Conservation (phyloP, 2,888 invertebrate genomes). For the Macrosoma leucophasiata region DNA sequence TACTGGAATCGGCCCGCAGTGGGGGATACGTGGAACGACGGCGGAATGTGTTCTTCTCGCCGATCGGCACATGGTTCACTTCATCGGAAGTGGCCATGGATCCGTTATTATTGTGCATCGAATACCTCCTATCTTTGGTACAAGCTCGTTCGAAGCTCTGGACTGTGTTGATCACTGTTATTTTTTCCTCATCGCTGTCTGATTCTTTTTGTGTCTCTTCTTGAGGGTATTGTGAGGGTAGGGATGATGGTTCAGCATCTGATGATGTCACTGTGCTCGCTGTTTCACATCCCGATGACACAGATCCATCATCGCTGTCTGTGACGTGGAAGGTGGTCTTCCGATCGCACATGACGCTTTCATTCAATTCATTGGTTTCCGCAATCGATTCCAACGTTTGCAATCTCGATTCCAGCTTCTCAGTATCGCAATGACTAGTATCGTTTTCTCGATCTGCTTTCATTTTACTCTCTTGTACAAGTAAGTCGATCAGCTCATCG, state of each 20-base stretch:
- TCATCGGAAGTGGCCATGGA: conserved; percentile 37
- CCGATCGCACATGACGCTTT: conserved; percentile 34
- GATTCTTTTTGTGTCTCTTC: conserved; percentile 53
- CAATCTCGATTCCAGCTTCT: conserved; percentile 36
- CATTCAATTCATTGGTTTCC: conserved; percentile 51
- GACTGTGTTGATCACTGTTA: conserved; percentile 34
- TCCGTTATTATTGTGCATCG: conserved; percentile 32
- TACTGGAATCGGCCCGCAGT: conserved; percentile 40
- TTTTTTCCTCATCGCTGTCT: conserved; percentile 55
- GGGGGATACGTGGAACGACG: conserved; percentile 68
- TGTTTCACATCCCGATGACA: conserved; percentile 88
- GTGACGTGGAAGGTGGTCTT: conserved; percentile 71
- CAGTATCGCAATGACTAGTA: conserved; percentile 48
- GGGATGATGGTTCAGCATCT: conserved; percentile 71
- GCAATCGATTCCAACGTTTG: conserved; percentile 51
- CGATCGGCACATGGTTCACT: conserved; percentile 66
- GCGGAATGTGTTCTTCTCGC: conserved; percentile 61
- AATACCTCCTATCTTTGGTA: conserved; percentile 35
- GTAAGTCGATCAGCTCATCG: conserved; percentile 47
- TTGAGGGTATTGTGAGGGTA: conserved; percentile 58
- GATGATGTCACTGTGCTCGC: conserved; percentile 82
- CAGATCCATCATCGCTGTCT: conserved; percentile 84
- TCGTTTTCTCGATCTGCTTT: conserved; percentile 33
- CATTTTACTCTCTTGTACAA: conserved; percentile 47
- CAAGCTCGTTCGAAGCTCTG: conserved; percentile 37